A percentile compares a stretch with the other conserved stretches of the same genome.
Evolutionary conservation across 2,113 vertebrate species (phyloP).

Genomic region (Brienomyrus brachyistius): DNA sequence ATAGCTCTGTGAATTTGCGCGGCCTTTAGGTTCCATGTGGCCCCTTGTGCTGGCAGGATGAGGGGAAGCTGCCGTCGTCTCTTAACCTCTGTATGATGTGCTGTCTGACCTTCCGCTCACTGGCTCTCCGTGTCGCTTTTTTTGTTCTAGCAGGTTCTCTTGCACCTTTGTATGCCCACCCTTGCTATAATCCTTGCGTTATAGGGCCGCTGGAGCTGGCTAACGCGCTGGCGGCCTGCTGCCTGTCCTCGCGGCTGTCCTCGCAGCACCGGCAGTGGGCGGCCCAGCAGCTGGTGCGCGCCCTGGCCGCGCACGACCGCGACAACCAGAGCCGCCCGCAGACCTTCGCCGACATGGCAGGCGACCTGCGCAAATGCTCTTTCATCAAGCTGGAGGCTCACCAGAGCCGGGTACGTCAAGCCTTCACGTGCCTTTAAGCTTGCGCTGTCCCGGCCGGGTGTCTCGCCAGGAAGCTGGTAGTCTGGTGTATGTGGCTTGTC

Average conservation of each 20-base stretch:
- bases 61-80: not conserved
- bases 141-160: constrained; percentile 82
- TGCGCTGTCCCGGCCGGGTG: not conserved
- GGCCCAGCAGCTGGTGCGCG: constrained; percentile 89
- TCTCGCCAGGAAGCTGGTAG: not conserved
- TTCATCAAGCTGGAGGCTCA: constrained; percentile 92
- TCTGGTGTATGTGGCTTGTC: not conserved
- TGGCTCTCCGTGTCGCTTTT: constrained; percentile 63
- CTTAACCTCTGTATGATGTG: not conserved
- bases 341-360: constrained; percentile 90
- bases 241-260: constrained; percentile 89
- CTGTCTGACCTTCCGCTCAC: constrained; percentile 52
- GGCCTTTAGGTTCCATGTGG: not conserved
- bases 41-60: not conserved
- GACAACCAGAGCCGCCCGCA: constrained; percentile 86
- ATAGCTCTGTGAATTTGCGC: not conserved
- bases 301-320: constrained; percentile 89
- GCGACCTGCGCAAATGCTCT: constrained; percentile 88
- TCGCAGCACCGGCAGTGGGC: constrained; percentile 98
- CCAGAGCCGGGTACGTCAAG: constrained; percentile 80
- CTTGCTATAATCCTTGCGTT: constrained; percentile 84
- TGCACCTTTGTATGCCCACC: constrained; percentile 85
- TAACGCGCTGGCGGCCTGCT: constrained; percentile 94
- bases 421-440: not conserved
- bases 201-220: constrained; percentile 97